Base-by-base conservation (phyloP, 1,140 invertebrate genomes). In the Heliconius nattereri region DNA sequence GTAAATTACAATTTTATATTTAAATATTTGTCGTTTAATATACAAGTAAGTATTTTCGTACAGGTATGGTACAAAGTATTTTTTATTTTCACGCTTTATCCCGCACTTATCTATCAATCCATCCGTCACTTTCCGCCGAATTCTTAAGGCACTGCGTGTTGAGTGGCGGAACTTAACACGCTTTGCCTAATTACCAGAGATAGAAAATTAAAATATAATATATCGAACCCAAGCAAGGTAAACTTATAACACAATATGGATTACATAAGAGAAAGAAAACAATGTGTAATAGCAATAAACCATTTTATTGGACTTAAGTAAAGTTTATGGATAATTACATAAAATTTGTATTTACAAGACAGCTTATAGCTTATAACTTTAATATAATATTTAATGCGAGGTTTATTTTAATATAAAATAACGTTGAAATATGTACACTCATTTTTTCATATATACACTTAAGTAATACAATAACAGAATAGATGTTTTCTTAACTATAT, bases 341-440 rank as follows among this genome's bases (percentile, higher is more conserved):
- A 83, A 83, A 83, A 81, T 81, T 82, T 82, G 80, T 88, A 88
- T 88, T 84, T 89, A 90, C 88, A 88, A 84, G 49, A 72, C 76
- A 75, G 37, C 73, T 83, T 37, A 74, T 76, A 72, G 80, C 35
- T 66, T 26, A 66, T 66, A 66, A 29, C 60, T 26, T 26, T 66
- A 29, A 66, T 66, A 26, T 66, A 66, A 26, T 29, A 66, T 81
- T 84, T 85, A 86, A 78, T 89, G 89, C 89, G 89, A 90, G 89
- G 89, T 84, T 82, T 82, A 66, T 66, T 66, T 66, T 66, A 66
- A 66, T 66, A 66, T 66, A 66, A 66, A 66, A 29, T 66, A 66
- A 57, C 11, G 3, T 23, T 66, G 11, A 66, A 29, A 26, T 66
- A 66, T 66, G 29, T 66, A 66, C 60, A 66, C 26, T 66, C 16